phyloP scores from a whole-genome alignment of 1,140 invertebrate genomes.

The Lordiphosa clarofinis region DNA sequence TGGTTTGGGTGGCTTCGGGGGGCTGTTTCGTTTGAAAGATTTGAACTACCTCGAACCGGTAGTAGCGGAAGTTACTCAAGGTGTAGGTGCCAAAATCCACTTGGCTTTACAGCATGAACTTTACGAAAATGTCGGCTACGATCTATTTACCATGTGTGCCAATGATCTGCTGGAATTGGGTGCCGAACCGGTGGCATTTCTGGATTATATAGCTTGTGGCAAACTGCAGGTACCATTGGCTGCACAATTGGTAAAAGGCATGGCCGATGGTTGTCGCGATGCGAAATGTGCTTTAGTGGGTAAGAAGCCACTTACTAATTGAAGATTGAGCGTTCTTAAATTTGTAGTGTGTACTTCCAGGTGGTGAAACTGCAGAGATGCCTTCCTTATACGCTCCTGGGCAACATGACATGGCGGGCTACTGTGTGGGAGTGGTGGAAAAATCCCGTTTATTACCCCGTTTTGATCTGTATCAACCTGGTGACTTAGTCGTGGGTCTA shows the following conservation, averaged over 20 bases:
- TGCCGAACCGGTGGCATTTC: constrained; percentile 96
- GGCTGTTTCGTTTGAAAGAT: constrained; percentile 89
- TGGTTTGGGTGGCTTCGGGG: constrained; percentile 94
- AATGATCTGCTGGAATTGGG: constrained; percentile 97
- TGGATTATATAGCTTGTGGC: constrained; percentile 98
- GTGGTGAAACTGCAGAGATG: constrained; percentile 98
- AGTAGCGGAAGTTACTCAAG: constrained; percentile 93
- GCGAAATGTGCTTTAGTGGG: constrained; percentile 94
- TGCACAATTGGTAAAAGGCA: constrained; percentile 89
- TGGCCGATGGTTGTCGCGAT: constrained; percentile 91
- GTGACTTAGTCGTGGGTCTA: constrained; percentile 90
- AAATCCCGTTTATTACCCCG: constrained; percentile 85
- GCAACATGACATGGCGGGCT: constrained; percentile 96
- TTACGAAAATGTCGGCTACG: constrained; percentile 94
- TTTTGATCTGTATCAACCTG: constrained; percentile 83
- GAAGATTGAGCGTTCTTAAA: not conserved
- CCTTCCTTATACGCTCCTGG: constrained; percentile 90
- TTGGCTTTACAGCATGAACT: constrained; percentile 89
- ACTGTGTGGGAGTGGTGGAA: constrained; percentile 93
- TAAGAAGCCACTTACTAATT: constrained; percentile 69
- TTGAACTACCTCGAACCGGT: constrained; percentile 87
- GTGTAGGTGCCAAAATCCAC: constrained; percentile 96
- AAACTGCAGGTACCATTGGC: constrained; percentile 89
- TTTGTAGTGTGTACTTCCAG: constrained; percentile 79
- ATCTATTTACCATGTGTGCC: constrained; percentile 98